Base-by-base conservation (phyloP, 2,113 vertebrate species). In the Pelodiscus sinensis region DNA sequence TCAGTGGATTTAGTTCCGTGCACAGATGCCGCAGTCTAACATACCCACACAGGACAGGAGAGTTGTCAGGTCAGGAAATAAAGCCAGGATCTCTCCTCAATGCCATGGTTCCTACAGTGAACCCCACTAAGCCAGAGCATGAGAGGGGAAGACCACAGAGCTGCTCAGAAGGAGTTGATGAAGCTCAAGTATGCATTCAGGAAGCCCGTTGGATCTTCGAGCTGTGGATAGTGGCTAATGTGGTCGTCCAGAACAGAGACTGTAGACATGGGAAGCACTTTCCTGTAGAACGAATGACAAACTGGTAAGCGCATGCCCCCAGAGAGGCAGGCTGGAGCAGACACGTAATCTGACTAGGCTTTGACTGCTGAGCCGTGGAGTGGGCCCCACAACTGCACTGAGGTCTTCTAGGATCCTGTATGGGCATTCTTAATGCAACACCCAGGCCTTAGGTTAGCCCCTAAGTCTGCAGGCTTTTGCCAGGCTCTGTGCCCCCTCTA, bases 151-250 rank as follows among this genome's bases (percentile, higher is more conserved):
- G 84, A 92, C 93, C 94, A 87, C 56, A 89, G 35, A 85, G 90
- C 84, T 82, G 93, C 84, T 99, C 98, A 99, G 97, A 99, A 99
- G 73, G 99, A 99, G 98, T 99, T 99, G 97, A 99, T 99, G 87
- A 99, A 99, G 92, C 97, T 99, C 82, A 99, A 98, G 75, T 99
- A 99, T 0, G 99, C 98, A 1, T 99, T 99, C 54, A 99, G 96
- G 96, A 99, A 99, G 81, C 99, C 99, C 2, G 97, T 98, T 21
- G 99, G 99, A 94, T 99, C 99, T 90, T 99, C 99, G 95, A 99
- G 98, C 97, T 99, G 99, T 4, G 98, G 99, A 35, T 99, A 99
- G 97, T 99, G 99, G 95, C 99, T 99, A 94, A 99, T 99, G 98
- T 99, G 99, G 44, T 99, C 98, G 1, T 99, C 99, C 96, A 99